A percentile compares a stretch with the other conserved stretches of the same genome.
phyloP scores from a whole-genome alignment of 2,888 invertebrate genomes.

The Pristionchus mayeri region DNA sequence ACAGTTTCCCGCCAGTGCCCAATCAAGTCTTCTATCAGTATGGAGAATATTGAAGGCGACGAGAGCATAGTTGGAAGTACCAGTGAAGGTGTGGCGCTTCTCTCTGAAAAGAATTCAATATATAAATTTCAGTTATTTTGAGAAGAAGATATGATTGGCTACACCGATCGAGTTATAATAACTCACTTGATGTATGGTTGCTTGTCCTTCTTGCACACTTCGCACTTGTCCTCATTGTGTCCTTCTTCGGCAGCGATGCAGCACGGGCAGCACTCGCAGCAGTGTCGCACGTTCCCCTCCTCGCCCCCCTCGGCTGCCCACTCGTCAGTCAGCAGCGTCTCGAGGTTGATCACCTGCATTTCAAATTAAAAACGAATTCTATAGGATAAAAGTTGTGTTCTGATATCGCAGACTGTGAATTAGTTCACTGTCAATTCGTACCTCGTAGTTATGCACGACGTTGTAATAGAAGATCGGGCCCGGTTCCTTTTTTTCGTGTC shows the following conservation, averaged over 20 bases:
- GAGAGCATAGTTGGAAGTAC: neutral
- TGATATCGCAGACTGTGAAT: too few relatives aligned
- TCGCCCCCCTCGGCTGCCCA: neutral
- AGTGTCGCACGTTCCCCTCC: neutral
- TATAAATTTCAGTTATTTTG: neutral
- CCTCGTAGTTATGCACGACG: too few relatives aligned
- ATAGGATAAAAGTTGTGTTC: too few relatives aligned
- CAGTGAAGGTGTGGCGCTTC: neutral
- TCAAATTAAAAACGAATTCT: too few relatives aligned
- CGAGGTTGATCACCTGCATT: neutral
- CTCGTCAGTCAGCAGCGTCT: neutral
- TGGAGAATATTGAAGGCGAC: slow-evolving; percentile 11
- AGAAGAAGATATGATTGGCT: neutral
- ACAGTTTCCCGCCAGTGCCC: neutral
- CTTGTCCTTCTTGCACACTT: neutral
- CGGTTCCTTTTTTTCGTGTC: too few relatives aligned
- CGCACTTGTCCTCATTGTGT: neutral
- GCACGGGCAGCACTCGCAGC: neutral
- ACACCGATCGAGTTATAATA: too few relatives aligned
- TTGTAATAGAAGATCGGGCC: too few relatives aligned
- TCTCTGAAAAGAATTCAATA: neutral
- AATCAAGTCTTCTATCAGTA: neutral
- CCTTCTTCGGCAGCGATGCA: neutral
- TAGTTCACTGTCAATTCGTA: too few relatives aligned
- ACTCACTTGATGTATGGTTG: neutral